Evolutionary conservation across 2,888 invertebrate genomes (phyloP).

Genomic region (Nephrotoma appendiculata): DNA sequence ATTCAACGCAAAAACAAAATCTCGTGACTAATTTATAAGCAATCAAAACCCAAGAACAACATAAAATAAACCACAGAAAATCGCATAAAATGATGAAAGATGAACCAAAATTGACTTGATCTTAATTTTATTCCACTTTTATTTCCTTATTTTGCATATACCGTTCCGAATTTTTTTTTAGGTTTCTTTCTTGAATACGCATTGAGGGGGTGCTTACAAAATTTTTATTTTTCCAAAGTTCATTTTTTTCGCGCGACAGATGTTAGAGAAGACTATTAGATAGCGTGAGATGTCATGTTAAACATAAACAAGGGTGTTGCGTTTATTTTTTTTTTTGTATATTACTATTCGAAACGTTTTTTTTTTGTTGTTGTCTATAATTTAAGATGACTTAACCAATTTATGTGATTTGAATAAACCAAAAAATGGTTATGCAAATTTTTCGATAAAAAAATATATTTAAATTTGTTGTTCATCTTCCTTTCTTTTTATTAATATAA

Average conservation of each 20-base stretch:
- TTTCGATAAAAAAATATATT: neutral
- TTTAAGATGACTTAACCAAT: constrained; percentile 4
- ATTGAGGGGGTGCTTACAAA: neutral
- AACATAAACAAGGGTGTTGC: constrained; percentile 3
- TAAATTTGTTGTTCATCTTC: neutral
- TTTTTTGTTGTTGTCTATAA: constrained; percentile 1
- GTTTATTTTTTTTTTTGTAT: neutral
- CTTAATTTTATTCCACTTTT: neutral
- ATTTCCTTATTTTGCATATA: neutral
- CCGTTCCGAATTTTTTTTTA: neutral
- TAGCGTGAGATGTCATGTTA: constrained; percentile 4
- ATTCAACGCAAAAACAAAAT: neutral
- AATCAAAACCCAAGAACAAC: neutral
- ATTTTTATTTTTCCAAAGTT: neutral
- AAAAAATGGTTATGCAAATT: neutral
- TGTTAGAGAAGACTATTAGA: constrained; percentile 4
- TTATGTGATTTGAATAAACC: constrained; percentile 3
- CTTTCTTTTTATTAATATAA: neutral
- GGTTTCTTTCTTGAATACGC: neutral
- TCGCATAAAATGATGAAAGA: neutral
- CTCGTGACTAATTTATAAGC: neutral
- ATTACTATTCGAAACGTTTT: neutral
- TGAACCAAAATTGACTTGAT: neutral
- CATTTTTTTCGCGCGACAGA: constrained; percentile 1
- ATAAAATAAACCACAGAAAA: neutral